Evolutionary conservation across 2,888 invertebrate species (phyloP), one percentile per base, ranked within the genome.

Genomic region (Chloroclysta siterata): DNA sequence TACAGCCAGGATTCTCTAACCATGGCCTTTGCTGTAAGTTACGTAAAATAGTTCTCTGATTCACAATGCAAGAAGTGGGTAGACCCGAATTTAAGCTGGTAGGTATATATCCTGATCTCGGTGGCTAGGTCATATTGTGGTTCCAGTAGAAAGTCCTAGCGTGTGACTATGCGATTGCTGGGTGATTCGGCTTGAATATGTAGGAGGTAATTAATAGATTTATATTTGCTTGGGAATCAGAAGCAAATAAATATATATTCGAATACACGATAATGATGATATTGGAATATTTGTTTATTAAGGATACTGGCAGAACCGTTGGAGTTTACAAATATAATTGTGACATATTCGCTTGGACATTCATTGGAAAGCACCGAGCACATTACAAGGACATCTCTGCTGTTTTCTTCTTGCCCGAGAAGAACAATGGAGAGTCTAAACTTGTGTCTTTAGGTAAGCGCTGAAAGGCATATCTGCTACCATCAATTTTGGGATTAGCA

Each of bases 301-400:
- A 95, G 95, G 95, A 95, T 72, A 72, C 72, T 6, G 86, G 89
- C 8, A 84, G 83, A 72, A 94, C 94, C 0, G 90, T 95, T 0
- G 90, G 90, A 67, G 89, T 95, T 4, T 89, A 93, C 73, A 85
- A 86, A 66, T 93, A 89, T 67, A 76, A 86, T 65, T 84, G 87
- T 14, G 68, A 78, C 0, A 71, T 65, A 0, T 79, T 81, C 6
- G 51, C 69, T 5, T 96, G 95, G 95, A 68, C 71, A 0, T 94
- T 94, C 66, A 64, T 94, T 28, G 96, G 95, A 11, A 95, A 95
- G 79, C 93, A 94, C 67, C 87, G 94, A 52, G 90, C 94, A 0
- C 96, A 96, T 79, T 94, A 93, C 72, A 93, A 94, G 65, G 86
- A 92, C 0, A 93, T 96, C 44, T 89, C 85, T 0, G 89, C 94